phyloP scores from a whole-genome alignment of 1,140 invertebrate species.

The Cherax destructor region DNA sequence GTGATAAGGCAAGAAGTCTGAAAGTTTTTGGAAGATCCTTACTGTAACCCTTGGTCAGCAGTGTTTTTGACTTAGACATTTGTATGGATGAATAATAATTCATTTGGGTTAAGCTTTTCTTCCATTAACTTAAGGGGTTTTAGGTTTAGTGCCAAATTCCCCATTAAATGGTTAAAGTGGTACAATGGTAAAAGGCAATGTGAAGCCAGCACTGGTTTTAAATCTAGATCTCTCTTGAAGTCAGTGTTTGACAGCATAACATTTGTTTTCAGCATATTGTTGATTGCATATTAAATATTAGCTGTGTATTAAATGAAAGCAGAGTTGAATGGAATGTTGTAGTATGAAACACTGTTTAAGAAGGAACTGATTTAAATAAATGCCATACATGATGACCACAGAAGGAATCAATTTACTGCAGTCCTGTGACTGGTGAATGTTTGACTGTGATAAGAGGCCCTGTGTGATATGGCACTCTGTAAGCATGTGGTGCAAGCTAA shows the following conservation, averaged over 20 bases:
- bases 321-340: constrained; percentile 21
- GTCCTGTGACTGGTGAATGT: constrained; percentile 64
- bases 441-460: constrained; percentile 67
- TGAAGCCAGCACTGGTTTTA: constrained; percentile 23
- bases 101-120: constrained; percentile 60
- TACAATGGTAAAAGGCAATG: constrained; percentile 44
- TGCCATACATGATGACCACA: constrained; percentile 38
- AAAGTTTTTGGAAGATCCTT: constrained; percentile 52
- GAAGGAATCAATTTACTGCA: constrained; percentile 45
- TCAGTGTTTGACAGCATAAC: constrained; percentile 46
- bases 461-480: constrained; percentile 56
- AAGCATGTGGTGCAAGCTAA: constrained; percentile 61
- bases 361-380: constrained; percentile 48
- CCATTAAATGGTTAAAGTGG: constrained; percentile 41
- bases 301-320: constrained; percentile 1
- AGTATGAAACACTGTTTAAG: constrained; percentile 28
- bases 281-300: constrained; percentile 15
- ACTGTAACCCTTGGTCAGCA: constrained; percentile 29
- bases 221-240: constrained; percentile 43
- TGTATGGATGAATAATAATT: constrained; percentile 46
- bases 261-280: constrained; percentile 15
- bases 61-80: neutral
- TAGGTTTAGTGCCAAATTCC: constrained; percentile 54
- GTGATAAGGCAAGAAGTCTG: constrained; percentile 59
- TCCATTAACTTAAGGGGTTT: constrained; percentile 56